Percentiles rank a stretch among this genome's conserved stretches.
phyloP scores from a whole-genome alignment of 2,797 vertebrate genomes.

The Sebastes vulpes region DNA sequence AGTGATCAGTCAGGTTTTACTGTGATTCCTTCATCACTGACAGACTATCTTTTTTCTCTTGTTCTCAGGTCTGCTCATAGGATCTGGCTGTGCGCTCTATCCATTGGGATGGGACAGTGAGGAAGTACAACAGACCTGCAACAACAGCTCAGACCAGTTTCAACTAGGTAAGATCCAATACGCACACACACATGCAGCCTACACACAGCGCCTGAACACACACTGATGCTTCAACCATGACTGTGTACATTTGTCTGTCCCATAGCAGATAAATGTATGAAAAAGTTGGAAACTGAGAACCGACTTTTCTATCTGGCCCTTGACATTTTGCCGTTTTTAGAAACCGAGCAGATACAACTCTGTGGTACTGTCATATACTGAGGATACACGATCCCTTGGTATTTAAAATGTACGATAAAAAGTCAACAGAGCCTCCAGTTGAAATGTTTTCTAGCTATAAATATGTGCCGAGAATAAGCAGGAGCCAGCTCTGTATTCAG shows the following conservation, averaged over 20 bases:
- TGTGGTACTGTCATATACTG: not conserved
- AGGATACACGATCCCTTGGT: conserved; percentile 10
- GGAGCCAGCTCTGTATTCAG: conserved; percentile 64
- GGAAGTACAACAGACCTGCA: conserved; percentile 96
- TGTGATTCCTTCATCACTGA: conserved; percentile 3
- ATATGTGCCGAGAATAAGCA: conserved; percentile 66
- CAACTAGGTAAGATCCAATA: conserved; percentile 89
- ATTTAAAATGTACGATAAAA: conserved; percentile 50
- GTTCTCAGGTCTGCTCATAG: conserved; percentile 92
- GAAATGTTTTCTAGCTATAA: conserved; percentile 46
- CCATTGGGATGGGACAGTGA: conserved; percentile 98
- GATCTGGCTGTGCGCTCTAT: conserved; percentile 96
- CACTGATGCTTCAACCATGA: conserved; percentile 11
- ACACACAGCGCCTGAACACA: not conserved
- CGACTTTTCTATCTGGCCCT: conserved; percentile 6
- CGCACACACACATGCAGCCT: not conserved
- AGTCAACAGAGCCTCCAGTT: conserved; percentile 34
- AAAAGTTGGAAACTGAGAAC: not conserved
- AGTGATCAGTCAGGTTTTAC: not conserved
- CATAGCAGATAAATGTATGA: conserved; percentile 8
- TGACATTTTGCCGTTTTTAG: conserved; percentile 3
- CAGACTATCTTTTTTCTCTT: conserved; percentile 8
- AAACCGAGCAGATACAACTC: not conserved
- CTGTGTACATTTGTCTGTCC: conserved; percentile 3
- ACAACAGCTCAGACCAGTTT: conserved; percentile 94